Evolutionary conservation across 2,888 invertebrate species (phyloP).

Genomic region (Thereva unica): DNA sequence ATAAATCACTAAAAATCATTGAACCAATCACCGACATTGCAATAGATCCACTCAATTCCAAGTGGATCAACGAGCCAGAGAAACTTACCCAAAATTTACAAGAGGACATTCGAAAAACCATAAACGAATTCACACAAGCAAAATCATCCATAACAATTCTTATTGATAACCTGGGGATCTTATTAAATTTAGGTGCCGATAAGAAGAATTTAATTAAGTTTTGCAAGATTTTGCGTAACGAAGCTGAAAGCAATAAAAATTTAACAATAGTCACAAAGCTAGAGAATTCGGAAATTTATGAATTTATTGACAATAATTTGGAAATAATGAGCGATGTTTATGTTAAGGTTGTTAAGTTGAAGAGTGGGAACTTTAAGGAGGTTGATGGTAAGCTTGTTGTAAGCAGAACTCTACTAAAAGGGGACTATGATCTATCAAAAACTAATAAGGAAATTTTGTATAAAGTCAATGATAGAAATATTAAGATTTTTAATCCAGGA

Average conservation of each 20-base stretch:
- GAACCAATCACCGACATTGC: constrained; percentile 62
- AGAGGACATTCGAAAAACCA: constrained; percentile 56
- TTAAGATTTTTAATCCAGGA: constrained; percentile 75
- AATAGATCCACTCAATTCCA: constrained; percentile 55
- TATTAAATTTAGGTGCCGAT: constrained; percentile 67
- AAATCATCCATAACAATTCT: constrained; percentile 63
- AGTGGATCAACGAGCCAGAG: constrained; percentile 46
- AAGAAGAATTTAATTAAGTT: constrained; percentile 61
- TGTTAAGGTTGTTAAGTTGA: constrained; percentile 68
- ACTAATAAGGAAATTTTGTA: constrained; percentile 59
- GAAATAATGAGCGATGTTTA: constrained; percentile 67
- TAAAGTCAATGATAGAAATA: constrained; percentile 74
- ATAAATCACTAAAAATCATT: constrained; percentile 60
- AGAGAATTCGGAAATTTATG: constrained; percentile 64
- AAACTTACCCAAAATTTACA: constrained; percentile 55
- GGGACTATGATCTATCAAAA: constrained; percentile 48
- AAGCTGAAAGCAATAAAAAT: constrained; percentile 47
- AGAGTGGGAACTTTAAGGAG: constrained; percentile 73
- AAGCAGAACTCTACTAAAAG: constrained; percentile 47
- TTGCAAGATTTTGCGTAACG: constrained; percentile 55
- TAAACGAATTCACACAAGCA: constrained; percentile 52
- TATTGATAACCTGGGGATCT: constrained; percentile 73
- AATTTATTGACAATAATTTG: constrained; percentile 64
- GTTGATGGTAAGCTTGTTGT: constrained; percentile 69
- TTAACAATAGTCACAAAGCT: constrained; percentile 64